A percentile compares a stretch with the other conserved stretches of the same genome.
phyloP scores from a whole-genome alignment of 23 tunicate genomes.

The Corella eumyota region DNA sequence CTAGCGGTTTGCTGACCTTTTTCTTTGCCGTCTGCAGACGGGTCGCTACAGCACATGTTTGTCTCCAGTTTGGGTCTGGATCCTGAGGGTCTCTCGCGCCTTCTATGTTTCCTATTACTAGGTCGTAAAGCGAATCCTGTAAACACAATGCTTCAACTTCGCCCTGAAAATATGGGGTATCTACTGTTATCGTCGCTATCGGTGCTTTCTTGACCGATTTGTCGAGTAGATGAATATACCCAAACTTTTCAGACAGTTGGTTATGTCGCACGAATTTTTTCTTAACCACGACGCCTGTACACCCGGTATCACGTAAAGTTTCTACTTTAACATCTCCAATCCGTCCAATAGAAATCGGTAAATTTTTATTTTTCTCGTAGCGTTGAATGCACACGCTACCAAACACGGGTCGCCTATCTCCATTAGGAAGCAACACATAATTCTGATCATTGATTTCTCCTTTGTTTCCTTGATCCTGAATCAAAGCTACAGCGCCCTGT shows the following conservation, averaged over 20 bases:
- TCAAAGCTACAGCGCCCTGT: too few relatives aligned
- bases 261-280: neutral
- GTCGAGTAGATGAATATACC: neutral
- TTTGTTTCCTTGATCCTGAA: too few relatives aligned
- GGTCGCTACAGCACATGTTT: constrained; percentile 8
- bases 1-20: too few relatives aligned
- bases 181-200: neutral
- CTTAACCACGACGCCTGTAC: too few relatives aligned
- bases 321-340: neutral
- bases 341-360: neutral
- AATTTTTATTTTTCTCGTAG: neutral
- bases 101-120: constrained; percentile 3
- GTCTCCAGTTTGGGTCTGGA: constrained; percentile 3
- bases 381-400: neutral
- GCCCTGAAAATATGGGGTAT: constrained; percentile 6
- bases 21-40: too few relatives aligned
- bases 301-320: constrained; percentile 1
- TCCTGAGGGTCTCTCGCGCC: neutral
- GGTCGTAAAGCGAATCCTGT: neutral
- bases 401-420: too few relatives aligned
- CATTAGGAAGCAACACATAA: too few relatives aligned
- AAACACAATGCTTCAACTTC: constrained; percentile 5
- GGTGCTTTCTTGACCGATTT: neutral
- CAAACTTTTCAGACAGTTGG: neutral
- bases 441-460: too few relatives aligned